phyloP scores from a whole-genome alignment of 2,888 invertebrate species.

The Epirrhoe alternata region DNA sequence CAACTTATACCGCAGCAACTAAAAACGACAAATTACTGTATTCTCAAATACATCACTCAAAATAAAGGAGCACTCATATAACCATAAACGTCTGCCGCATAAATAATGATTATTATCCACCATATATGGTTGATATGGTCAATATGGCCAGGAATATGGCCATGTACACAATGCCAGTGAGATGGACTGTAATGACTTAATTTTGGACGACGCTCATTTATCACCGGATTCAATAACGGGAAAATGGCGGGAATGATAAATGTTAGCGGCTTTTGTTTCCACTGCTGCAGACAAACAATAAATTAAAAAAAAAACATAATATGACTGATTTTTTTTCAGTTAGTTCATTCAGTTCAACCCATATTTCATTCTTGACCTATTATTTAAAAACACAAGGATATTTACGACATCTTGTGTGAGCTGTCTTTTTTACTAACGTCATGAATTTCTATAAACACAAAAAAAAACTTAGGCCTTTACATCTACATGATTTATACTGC shows the following conservation, averaged over 20 bases:
- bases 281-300: constrained; percentile 16
- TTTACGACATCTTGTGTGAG: no score
- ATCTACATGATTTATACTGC: no score
- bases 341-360: not conserved
- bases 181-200: constrained; percentile 68
- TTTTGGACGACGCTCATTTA: constrained; percentile 53
- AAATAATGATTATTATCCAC: constrained; percentile 40
- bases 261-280: constrained; percentile 40
- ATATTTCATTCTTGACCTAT: not conserved
- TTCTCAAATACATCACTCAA: constrained; percentile 37
- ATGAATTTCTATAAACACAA: no score
- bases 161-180: constrained; percentile 54
- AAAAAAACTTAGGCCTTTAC: no score
- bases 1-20: constrained; percentile 28
- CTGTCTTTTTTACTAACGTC: no score
- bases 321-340: not conserved
- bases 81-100: constrained; percentile 32
- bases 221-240: constrained; percentile 62
- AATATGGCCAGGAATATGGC: constrained; percentile 44
- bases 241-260: constrained; percentile 56
- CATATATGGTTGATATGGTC: constrained; percentile 44
- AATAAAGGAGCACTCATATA: constrained; percentile 30
- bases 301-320: not conserved
- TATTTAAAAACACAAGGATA: no score
- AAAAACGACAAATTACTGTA: constrained; percentile 34